Conservation (phyloP, 2,888 invertebrate genomes). For the Watsonalla cultraria region DNA sequence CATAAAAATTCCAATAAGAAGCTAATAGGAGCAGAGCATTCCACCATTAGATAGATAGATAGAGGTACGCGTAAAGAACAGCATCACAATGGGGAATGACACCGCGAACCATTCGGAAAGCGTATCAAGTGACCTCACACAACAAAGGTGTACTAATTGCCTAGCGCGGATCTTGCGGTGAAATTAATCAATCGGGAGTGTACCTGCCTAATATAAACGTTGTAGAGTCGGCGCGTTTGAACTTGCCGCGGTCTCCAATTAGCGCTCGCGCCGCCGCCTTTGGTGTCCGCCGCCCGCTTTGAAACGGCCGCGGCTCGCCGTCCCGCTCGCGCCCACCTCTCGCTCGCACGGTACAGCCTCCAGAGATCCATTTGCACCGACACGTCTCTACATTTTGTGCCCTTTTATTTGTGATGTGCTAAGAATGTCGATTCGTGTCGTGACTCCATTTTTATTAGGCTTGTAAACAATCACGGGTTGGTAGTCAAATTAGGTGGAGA, state of each 20-base stretch:
- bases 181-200: conserved; percentile 69
- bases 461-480: background rate
- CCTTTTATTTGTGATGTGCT: conserved; percentile 2
- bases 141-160: conserved; percentile 73
- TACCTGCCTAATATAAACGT: conserved; percentile 75
- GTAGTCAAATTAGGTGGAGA: background rate
- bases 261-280: conserved; percentile 72
- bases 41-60: background rate
- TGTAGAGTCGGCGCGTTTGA: conserved; percentile 66
- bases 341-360: conserved; percentile 28
- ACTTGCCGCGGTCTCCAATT: conserved; percentile 72
- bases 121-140: conserved; percentile 31
- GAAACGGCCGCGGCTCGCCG: conserved; percentile 38
- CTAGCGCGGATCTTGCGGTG: conserved; percentile 59
- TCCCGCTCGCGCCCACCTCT: conserved; percentile 33
- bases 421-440: conserved; percentile 1
- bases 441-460: conserved; percentile 1
- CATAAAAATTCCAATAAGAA: conserved; percentile 22
- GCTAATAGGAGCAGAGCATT: conserved; percentile 7
- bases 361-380: conserved; percentile 21
- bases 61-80: conserved; percentile 6
- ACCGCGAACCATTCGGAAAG: conserved; percentile 13
- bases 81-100: conserved; percentile 23
- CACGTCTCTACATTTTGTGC: background rate
- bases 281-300: conserved; percentile 69